These are phyloP conservation scores for Orchestes rusci DNA, from an alignment of 2,888 invertebrate species.

Conservation along the genomic window DNA sequence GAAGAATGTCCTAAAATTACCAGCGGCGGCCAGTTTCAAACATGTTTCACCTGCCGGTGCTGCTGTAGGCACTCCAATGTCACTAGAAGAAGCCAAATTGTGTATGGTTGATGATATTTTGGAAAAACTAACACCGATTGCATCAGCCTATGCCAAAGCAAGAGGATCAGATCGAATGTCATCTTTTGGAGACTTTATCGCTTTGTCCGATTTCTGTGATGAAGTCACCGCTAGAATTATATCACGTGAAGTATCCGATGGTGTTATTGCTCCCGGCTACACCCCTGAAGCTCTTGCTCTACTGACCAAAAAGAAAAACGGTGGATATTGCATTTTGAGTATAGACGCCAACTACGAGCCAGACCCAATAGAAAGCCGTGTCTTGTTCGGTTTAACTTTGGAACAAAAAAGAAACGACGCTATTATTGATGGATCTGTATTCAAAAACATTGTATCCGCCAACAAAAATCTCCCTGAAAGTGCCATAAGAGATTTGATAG, in stretches of 20 bases:
- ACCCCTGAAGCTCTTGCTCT: conserved; percentile 73
- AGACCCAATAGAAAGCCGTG: conserved; percentile 69
- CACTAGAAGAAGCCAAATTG: conserved; percentile 67
- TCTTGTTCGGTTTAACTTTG: conserved; percentile 75
- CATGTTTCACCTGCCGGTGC: conserved; percentile 98
- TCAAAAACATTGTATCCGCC: conserved; percentile 73
- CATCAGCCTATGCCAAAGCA: conserved; percentile 90
- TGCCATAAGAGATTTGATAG: conserved; percentile 83
- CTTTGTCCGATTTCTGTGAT: conserved; percentile 89
- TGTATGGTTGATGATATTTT: conserved; percentile 89
- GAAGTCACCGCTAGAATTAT: conserved; percentile 85
- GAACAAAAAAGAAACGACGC: conserved; percentile 89
- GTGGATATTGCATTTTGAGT: conserved; percentile 83
- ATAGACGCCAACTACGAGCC: conserved; percentile 87
- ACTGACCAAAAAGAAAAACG: conserved; percentile 90
- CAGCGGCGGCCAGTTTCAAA: conserved; percentile 95
- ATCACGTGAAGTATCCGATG: conserved; percentile 92
- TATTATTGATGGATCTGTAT: conserved; percentile 66
- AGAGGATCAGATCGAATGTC: conserved; percentile 98
- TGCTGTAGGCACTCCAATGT: conserved; percentile 79
- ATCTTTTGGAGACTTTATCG: conserved; percentile 97
- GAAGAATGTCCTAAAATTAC: conserved; percentile 59
- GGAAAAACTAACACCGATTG: conserved; percentile 68
- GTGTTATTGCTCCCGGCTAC: conserved; percentile 95
- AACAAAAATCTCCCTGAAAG: conserved; percentile 60